Base-by-base conservation (phyloP, 2,888 invertebrate species). In the Euclidia mi region DNA sequence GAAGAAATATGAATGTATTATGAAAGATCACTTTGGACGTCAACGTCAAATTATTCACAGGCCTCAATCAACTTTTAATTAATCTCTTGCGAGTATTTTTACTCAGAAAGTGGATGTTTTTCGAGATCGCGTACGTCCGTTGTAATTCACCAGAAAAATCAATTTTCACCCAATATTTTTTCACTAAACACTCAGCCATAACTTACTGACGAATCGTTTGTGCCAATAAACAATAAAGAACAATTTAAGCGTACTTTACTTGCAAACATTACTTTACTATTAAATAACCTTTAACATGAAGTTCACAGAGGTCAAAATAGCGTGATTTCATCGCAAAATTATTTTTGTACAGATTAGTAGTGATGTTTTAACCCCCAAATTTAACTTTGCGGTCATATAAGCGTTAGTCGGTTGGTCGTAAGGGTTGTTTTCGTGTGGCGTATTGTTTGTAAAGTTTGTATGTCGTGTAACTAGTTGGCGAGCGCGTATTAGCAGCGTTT, bases 221-320 rank as follows among this genome's bases (percentile, higher is more conserved):
- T 85, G 82, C 90, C 88, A 90, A 92, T 91, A 92, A 90, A 90
- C 87, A 86, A 87, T 89, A 89, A 89, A 88, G 77, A 87, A 87
- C 72, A 81, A 85, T 85, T 87, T 89, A 84, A 85, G 80, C 86
- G 83, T 84, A 78, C 72, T 49, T 51, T 51, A 53, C 48, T 20
- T 18, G 56, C 71, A 64, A 59, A 48, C 28, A 44, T 63, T 31
- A 10, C 25, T 42, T 20, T 66, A 51, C 71, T 51, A 10, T 41
- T 2, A 14, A 0, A 11, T 40, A 12, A 42, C 10, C 53, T 58
- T 48, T 66, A 53, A 42, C n/a, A 4, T 17, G 2, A 40, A 14
- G 1, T 0, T 0, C 0, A 43, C 57, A 77, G 78, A 60, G 75
- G 37, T 38, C 34, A 61, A 52, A 75, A 72, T 77, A 34, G 43